A percentile compares a stretch with the other conserved stretches of the same genome.
Evolutionary conservation across 2,888 invertebrate species (phyloP).

Genomic region (Chaetoderma sp.): DNA sequence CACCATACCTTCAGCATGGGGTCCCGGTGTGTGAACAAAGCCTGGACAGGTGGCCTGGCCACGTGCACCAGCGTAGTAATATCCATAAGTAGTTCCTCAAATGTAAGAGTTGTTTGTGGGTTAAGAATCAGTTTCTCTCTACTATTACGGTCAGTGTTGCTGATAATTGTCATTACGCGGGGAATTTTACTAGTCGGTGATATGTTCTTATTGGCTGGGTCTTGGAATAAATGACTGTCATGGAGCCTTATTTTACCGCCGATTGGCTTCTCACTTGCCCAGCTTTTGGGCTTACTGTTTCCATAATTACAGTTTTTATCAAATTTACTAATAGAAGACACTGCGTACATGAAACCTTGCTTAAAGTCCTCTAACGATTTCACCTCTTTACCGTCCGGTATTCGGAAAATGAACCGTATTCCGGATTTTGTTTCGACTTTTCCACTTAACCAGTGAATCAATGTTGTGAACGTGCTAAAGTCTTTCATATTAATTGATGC

Average conservation of each 20-base stretch:
- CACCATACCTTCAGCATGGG: no score
- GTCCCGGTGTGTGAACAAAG: conserved; percentile 92
- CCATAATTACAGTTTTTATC: conserved; percentile 71
- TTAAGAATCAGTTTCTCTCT: conserved; percentile 81
- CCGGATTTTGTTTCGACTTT: conserved; percentile 89
- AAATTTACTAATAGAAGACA: conserved; percentile 83
- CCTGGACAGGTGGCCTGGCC: conserved; percentile 77
- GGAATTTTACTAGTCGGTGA: conserved; percentile 28
- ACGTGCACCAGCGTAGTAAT: conserved; percentile 70
- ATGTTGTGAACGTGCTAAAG: conserved; percentile 85
- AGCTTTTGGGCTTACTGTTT: conserved; percentile 46
- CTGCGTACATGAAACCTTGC: conserved; percentile 89
- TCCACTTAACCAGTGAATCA: conserved; percentile 87
- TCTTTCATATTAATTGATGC: conserved; percentile 89
- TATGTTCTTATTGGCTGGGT: neutral
- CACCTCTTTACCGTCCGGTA: conserved; percentile 86
- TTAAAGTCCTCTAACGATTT: conserved; percentile 71
- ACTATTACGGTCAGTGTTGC: conserved; percentile 89
- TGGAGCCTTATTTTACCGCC: conserved; percentile 43
- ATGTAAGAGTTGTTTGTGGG: conserved; percentile 90
- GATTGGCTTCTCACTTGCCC: conserved; percentile 42
- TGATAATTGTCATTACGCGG: conserved; percentile 82
- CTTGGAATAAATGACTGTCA: conserved; percentile 46
- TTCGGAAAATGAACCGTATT: conserved; percentile 90
- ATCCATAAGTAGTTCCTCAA: conserved; percentile 93